Base-by-base conservation (phyloP, 1,140 invertebrate genomes). In the Drosophila sturtevanti region DNA sequence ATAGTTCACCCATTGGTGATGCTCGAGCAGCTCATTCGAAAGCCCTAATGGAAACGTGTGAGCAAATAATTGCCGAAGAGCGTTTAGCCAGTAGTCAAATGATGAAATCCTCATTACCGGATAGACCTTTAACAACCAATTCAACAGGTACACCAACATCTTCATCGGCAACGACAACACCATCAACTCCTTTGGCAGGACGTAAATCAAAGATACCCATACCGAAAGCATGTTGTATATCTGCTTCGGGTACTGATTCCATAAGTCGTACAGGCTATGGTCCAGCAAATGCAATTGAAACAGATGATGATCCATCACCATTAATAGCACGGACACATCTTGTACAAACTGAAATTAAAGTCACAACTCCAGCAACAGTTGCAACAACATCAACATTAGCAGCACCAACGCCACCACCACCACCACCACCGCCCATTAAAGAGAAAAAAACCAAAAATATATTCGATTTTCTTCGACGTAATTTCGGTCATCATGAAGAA, bases 401-500 rank as follows among this genome's bases (percentile, higher is more conserved):
- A n/a, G n/a, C 18, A 77, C 87, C 14, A 56, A 59, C 21, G 77
- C 79, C 1, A 77, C 84, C 6, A 4, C 24, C 41, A 34, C 54
- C 63, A 62, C 61, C 64, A 9, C 35, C 72, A 7, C 34, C 27
- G n/a, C n/a, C 48, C 11, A 22, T 55, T 0, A 91, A 87, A 51
- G 72, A 81, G 4, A 90, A 91, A 68, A 91, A 91, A 54, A 77
- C 89, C 0, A 92, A 91, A 63, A 91, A 91, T 56, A 92, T 92
- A 51, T 92, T 92, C 6, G 91, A 92, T 60, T 92, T 92, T 55
- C 55, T 92, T 22, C 86, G 86, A 52, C 77, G 82, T 9, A 91
- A 92, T 63, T 92, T 92, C 6, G 90, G 90, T 22, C 71, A 90
- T 16, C 86, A 89, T 21, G 79, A 86, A 5, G 80, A 89, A 21